Percentiles rank a stretch among this genome's conserved stretches.
Conservation (phyloP, 2,797 vertebrate genomes). For the Dendrocincla fuliginosa region DNA sequence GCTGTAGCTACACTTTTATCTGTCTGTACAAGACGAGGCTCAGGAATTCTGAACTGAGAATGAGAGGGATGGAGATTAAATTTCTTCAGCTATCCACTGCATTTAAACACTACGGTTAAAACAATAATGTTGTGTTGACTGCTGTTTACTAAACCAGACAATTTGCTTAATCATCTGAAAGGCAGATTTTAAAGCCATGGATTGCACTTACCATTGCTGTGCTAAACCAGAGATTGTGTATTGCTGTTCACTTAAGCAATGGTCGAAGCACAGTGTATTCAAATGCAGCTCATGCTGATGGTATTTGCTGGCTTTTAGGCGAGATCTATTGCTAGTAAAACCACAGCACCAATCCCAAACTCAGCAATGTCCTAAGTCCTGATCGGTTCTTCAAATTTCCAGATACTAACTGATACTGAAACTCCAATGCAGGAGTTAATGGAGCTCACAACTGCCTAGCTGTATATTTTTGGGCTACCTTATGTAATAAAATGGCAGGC, state of each 20-base stretch:
- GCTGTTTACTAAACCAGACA: not conserved
- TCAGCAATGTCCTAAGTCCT: not conserved
- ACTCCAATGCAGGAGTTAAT: not conserved
- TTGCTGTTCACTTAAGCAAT: not conserved
- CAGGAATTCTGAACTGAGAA: not conserved
- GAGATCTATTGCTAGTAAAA: not conserved
- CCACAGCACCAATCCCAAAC: not conserved
- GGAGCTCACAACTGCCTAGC: not conserved
- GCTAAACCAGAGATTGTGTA: not conserved
- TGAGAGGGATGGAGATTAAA: not conserved
- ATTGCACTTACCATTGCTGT: not conserved
- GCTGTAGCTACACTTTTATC: not conserved
- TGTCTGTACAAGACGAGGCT: not conserved
- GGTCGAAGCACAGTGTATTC: not conserved
- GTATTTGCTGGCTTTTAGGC: not conserved
- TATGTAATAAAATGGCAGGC: conserved; percentile 54
- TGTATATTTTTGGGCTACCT: conserved; percentile 36
- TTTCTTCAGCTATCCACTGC: not conserved
- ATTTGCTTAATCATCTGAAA: conserved; percentile 9
- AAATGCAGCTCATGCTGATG: not conserved
- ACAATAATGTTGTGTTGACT: not conserved
- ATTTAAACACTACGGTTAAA: not conserved
- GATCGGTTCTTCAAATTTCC: not conserved
- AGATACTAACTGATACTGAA: not conserved
- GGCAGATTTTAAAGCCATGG: not conserved